phyloP scores from a whole-genome alignment of 2,797 vertebrate species.

The Enteromius paludinosus region DNA sequence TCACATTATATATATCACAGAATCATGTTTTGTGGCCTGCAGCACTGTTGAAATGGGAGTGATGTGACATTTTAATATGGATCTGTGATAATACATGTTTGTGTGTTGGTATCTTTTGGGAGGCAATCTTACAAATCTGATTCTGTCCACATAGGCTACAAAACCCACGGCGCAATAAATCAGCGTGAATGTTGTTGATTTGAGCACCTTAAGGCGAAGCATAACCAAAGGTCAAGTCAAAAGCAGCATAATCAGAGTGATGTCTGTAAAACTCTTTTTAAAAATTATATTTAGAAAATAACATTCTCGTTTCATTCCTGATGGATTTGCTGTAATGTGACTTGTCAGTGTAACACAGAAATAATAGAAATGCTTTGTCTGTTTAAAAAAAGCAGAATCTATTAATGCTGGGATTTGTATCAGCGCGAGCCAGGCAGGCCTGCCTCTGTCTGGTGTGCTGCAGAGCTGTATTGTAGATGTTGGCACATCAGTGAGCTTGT shows the following conservation, averaged over 20 bases:
- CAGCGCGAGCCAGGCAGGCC: conserved; percentile 3
- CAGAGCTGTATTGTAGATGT: conserved; percentile 27
- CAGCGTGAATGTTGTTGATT: conserved; percentile 5
- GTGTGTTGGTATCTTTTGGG: conserved; percentile 13
- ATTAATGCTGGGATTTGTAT: conserved; percentile 39
- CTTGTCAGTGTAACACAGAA: conserved; percentile 24
- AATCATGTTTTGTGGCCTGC: conserved; percentile 14
- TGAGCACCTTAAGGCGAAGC: neutral
- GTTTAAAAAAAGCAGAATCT: neutral
- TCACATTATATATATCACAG: conserved; percentile 13
- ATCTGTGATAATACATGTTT: conserved; percentile 12
- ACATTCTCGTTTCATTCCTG: neutral
- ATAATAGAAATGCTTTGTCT: neutral
- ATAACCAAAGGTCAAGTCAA: conserved; percentile 29
- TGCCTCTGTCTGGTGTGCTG: conserved; percentile 14
- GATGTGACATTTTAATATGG: conserved; percentile 28
- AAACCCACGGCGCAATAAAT: conserved; percentile 5
- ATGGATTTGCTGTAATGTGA: conserved; percentile 15
- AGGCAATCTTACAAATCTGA: conserved; percentile 11
- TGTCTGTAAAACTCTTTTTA: conserved; percentile 26
- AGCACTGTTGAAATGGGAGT: conserved; percentile 14
- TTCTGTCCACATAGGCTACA: conserved; percentile 10
- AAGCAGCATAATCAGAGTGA: conserved; percentile 33
- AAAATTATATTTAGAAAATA: conserved; percentile 41
- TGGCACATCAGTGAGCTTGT: conserved; percentile 34